phyloP scores from a whole-genome alignment of 2,113 vertebrate species.

The Oreochromis aureus region DNA sequence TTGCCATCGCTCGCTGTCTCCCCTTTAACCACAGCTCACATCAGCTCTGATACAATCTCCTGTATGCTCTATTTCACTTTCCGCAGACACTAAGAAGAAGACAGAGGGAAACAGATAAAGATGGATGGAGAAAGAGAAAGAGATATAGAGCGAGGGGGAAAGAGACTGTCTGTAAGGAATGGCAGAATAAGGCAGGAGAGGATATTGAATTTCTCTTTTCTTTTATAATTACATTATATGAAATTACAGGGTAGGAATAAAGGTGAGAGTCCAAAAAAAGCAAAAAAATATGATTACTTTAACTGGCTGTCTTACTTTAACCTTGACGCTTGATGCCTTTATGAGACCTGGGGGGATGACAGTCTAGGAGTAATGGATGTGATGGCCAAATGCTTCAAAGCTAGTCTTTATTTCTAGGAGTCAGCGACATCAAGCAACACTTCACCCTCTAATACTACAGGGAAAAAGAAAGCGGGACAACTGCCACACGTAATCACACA shows the following conservation, averaged over 20 bases:
- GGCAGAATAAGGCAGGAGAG: neutral
- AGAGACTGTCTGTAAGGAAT: neutral
- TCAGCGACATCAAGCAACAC: neutral
- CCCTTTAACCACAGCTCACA: constrained; percentile 39
- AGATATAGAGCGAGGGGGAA: neutral
- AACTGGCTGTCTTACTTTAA: neutral
- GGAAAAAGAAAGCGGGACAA: neutral
- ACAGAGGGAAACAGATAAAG: neutral
- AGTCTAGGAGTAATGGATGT: neutral
- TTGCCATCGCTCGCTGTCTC: constrained; percentile 4
- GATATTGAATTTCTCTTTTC: neutral
- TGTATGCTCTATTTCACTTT: constrained; percentile 47
- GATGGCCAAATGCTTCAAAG: constrained; percentile 7
- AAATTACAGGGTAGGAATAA: neutral
- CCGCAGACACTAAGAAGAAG: constrained; percentile 3
- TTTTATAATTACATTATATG: neutral
- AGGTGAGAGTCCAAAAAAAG: neutral
- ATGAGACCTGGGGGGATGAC: neutral
- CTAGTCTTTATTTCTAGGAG: constrained; percentile 24
- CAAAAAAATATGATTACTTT: neutral
- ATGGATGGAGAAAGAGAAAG: neutral
- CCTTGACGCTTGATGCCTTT: neutral
- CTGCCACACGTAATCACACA: neutral
- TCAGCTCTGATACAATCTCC: constrained; percentile 48
- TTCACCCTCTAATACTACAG: neutral